phyloP scores from a whole-genome alignment of 2,888 invertebrate species.

The Melanchra persicariae region DNA sequence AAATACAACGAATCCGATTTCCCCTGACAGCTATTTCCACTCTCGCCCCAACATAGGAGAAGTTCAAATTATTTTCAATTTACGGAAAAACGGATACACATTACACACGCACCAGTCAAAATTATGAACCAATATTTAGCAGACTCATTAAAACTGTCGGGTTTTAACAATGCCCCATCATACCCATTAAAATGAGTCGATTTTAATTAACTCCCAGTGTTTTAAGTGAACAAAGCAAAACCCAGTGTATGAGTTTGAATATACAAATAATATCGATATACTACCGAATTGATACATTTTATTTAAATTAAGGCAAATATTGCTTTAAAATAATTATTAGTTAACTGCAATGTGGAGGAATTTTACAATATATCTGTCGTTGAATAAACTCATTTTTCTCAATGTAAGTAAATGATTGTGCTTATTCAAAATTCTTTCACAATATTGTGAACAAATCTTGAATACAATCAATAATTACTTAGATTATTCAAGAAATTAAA shows the following conservation, averaged over 20 bases:
- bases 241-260: neutral
- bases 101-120: neutral
- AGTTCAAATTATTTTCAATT: neutral
- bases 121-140: neutral
- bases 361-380: too few relatives aligned
- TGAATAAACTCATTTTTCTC: too few relatives aligned
- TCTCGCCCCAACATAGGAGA: neutral
- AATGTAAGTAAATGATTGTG: too few relatives aligned
- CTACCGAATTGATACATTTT: neutral
- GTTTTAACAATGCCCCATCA: neutral
- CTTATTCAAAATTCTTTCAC: too few relatives aligned
- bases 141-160: constrained; percentile 11
- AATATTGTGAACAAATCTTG: too few relatives aligned
- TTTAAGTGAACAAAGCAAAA: neutral
- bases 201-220: constrained; percentile 31
- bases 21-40: neutral
- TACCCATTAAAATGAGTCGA: neutral
- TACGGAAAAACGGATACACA: neutral
- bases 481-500: too few relatives aligned
- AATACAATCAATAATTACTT: too few relatives aligned
- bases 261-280: constrained; percentile 4
- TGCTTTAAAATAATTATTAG: neutral
- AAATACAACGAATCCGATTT: neutral
- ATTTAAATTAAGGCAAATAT: neutral
- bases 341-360: too few relatives aligned